Evolutionary conservation across 2,888 invertebrate genomes (phyloP).

Genomic region (Rhopalosiphum nymphaeae): DNA sequence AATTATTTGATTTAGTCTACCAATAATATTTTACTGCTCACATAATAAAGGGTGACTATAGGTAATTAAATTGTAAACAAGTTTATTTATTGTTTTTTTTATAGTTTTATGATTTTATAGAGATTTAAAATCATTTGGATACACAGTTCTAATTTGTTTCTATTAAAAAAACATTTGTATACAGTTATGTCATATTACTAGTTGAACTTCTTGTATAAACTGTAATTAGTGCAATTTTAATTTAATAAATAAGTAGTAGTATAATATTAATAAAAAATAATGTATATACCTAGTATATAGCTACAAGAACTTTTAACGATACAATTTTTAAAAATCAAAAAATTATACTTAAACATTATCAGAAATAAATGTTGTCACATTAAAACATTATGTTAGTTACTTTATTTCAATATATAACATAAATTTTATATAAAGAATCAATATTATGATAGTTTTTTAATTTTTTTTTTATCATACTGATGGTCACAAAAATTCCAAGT

Average conservation of each 20-base stretch:
- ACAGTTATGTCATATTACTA: not conserved
- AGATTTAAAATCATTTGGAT: not conserved
- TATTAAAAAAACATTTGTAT: not conserved
- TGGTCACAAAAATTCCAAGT: not conserved
- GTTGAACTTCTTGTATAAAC: not conserved
- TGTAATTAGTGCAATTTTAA: not conserved
- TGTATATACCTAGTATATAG: not conserved
- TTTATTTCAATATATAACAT: not conserved
- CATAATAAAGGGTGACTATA: not conserved
- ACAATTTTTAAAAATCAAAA: not conserved
- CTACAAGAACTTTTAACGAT: not conserved
- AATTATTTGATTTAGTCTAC: not conserved
- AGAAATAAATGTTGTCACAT: not conserved
- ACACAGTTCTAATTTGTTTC: not conserved
- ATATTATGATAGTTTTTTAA: not conserved
- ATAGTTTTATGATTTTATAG: not conserved
- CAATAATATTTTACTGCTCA: not conserved
- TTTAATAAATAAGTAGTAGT: not conserved
- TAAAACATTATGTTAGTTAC: not conserved
- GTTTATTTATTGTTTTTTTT: not conserved
- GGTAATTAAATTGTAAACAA: not conserved
- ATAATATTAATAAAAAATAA: not conserved
- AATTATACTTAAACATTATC: not conserved
- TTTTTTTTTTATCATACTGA: not conserved
- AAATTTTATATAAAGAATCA: not conserved